phyloP scores from a whole-genome alignment of 2,113 vertebrate genomes.

The Hoplias malabaricus region DNA sequence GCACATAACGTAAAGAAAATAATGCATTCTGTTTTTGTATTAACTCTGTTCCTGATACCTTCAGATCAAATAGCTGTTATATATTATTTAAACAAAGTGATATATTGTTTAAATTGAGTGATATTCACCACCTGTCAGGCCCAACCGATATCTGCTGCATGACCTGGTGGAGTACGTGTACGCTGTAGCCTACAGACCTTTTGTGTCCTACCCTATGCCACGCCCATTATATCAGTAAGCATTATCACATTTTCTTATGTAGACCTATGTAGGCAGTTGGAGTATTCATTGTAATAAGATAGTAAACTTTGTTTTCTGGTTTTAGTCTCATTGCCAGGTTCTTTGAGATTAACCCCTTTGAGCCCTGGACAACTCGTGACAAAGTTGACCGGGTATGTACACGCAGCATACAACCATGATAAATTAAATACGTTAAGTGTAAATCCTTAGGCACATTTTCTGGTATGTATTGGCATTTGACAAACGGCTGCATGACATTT shows the following conservation, averaged over 20 bases:
- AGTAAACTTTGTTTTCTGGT: not conserved
- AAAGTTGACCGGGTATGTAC: slow-evolving; percentile 88
- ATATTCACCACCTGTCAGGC: slow-evolving; percentile 66
- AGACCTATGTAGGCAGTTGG: no score
- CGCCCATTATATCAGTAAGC: slow-evolving; percentile 86
- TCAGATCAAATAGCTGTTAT: not conserved
- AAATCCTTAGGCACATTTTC: no score
- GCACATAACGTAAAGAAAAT: no score
- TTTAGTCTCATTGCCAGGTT: slow-evolving; percentile 77
- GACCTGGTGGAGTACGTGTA: slow-evolving; percentile 90
- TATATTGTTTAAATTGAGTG: not conserved
- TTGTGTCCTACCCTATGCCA: slow-evolving; percentile 81
- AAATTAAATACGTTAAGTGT: no score
- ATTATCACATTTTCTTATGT: not conserved
- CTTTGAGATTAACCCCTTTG: slow-evolving; percentile 86
- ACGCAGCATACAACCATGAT: not conserved
- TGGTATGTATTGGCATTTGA: no score
- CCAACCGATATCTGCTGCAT: slow-evolving; percentile 84
- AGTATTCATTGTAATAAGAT: not conserved
- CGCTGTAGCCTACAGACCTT: slow-evolving; percentile 72
- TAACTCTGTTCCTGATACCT: not conserved
- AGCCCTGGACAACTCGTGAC: slow-evolving; percentile 87
- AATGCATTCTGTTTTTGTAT: not conserved
- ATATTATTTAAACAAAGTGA: not conserved
- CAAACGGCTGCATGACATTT: no score